These are phyloP conservation scores for Tanaodytes sp. DNA, from an alignment of 2,888 invertebrate species.

Conservation along the genomic window DNA sequence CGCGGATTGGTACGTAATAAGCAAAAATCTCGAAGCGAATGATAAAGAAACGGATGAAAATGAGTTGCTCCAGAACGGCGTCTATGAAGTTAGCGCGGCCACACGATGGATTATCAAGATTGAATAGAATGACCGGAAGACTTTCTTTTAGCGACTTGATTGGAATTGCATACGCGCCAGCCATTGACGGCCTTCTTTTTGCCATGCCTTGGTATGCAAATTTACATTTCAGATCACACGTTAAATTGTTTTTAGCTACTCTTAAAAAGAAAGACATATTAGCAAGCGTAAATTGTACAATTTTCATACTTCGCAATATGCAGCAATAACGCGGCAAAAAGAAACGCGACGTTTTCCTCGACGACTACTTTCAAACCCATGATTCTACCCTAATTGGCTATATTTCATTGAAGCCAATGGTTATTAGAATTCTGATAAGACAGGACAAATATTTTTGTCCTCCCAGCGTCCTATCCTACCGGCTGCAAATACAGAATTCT, in stretches of 20 bases:
- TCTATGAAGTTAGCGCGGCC: conserved; percentile 31
- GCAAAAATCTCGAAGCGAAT: conserved; percentile 17
- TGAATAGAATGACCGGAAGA: conserved; percentile 54
- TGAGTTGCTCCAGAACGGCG: conserved; percentile 20
- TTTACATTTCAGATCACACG: conserved; percentile 32
- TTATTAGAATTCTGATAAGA: conserved; percentile 23
- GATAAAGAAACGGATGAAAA: conserved; percentile 44
- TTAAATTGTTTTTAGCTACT: conserved; percentile 27
- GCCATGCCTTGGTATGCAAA: conserved; percentile 36
- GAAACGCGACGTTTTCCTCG: conserved; percentile 17
- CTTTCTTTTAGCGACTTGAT: conserved; percentile 46
- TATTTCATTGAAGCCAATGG: conserved; percentile 26
- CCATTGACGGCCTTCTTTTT: conserved; percentile 29
- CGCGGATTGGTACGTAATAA: conserved; percentile 33
- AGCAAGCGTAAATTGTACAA: conserved; percentile 27
- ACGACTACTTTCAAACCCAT: conserved; percentile 32
- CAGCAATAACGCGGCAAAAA: conserved; percentile 32
- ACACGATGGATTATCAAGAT: conserved; percentile 41
- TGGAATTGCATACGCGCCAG: conserved; percentile 42
- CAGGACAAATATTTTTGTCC: conserved; percentile 8
- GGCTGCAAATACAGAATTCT: too few relatives aligned
- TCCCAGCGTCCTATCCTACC: too few relatives aligned
- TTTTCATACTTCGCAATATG: conserved; percentile 33
- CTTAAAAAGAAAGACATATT: conserved; percentile 21
- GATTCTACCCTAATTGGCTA: conserved; percentile 33